A percentile compares a stretch with the other conserved stretches of the same genome.
These are phyloP conservation scores for Diaphora mendica DNA, from an alignment of 2,888 invertebrate genomes.

Conservation along the genomic window DNA sequence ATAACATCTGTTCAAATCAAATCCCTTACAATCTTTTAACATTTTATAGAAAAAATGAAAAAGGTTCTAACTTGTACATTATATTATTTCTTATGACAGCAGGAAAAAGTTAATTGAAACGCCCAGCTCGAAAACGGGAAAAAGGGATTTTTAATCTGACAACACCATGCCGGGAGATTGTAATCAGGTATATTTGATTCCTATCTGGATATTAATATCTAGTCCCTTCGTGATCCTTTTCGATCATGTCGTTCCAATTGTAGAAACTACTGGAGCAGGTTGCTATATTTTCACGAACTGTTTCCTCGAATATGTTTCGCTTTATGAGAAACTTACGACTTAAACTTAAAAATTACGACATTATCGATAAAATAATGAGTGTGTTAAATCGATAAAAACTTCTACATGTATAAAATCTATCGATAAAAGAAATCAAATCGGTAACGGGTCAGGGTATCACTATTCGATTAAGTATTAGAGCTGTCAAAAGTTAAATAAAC, in stretches of 20 bases:
- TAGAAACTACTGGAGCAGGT: background rate
- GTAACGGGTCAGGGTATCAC: too few relatives aligned
- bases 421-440: too few relatives aligned
- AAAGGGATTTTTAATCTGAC: constrained; percentile 19
- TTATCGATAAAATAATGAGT: too few relatives aligned
- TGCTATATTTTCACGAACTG: background rate
- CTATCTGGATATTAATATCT: constrained; percentile 17
- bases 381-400: too few relatives aligned
- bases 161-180: constrained; percentile 20
- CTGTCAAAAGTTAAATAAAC: too few relatives aligned
- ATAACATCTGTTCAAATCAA: constrained; percentile 9
- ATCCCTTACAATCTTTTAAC: constrained; percentile 21
- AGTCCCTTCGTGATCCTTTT: background rate
- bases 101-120: constrained; percentile 27
- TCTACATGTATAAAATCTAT: too few relatives aligned
- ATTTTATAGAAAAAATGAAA: constrained; percentile 28
- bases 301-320: background rate
- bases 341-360: too few relatives aligned
- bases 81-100: constrained; percentile 19
- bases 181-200: constrained; percentile 21
- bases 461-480: too few relatives aligned
- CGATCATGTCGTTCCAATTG: background rate
- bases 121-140: constrained; percentile 18
- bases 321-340: background rate
- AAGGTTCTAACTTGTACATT: constrained; percentile 33